Evolutionary conservation across 2,888 invertebrate genomes (phyloP).

Genomic region (Epinotia bilunana): DNA sequence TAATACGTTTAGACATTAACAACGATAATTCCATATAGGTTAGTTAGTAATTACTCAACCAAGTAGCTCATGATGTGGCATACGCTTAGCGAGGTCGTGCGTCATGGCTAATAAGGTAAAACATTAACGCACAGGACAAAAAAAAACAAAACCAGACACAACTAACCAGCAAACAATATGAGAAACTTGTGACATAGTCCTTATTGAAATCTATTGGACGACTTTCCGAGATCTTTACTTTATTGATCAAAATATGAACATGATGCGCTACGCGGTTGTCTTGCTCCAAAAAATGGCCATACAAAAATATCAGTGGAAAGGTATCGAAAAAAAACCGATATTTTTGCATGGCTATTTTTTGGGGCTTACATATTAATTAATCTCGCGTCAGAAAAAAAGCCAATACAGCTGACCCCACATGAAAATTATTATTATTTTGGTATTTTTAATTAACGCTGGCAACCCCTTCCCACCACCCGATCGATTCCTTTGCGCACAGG

Average conservation of each 20-base stretch:
- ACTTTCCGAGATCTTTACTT: neutral
- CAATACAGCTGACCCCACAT: no score
- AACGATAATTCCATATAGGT: constrained; percentile 69
- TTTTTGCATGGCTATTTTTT: no score
- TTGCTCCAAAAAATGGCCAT: no score
- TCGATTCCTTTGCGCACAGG: no score
- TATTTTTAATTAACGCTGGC: no score
- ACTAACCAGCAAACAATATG: neutral
- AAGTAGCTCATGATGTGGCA: constrained; percentile 38
- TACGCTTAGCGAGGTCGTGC: constrained; percentile 28
- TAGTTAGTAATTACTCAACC: constrained; percentile 58
- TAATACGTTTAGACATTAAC: constrained; percentile 62
- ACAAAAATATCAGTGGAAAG: no score
- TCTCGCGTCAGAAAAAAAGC: no score
- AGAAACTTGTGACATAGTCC: neutral
- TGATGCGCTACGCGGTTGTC: no score
- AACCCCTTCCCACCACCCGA: no score
- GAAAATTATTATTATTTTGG: no score
- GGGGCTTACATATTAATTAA: no score
- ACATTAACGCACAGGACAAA: constrained; percentile 36
- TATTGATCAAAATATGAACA: neutral
- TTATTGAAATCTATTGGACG: neutral
- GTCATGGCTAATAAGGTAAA: constrained; percentile 47
- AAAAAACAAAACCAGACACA: constrained; percentile 6
- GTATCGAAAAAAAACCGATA: no score